These are phyloP conservation scores for Eunapius fragilis DNA, from an alignment of 37 sponge, comb jelly and placozoan genomes.

Conservation along the genomic window DNA sequence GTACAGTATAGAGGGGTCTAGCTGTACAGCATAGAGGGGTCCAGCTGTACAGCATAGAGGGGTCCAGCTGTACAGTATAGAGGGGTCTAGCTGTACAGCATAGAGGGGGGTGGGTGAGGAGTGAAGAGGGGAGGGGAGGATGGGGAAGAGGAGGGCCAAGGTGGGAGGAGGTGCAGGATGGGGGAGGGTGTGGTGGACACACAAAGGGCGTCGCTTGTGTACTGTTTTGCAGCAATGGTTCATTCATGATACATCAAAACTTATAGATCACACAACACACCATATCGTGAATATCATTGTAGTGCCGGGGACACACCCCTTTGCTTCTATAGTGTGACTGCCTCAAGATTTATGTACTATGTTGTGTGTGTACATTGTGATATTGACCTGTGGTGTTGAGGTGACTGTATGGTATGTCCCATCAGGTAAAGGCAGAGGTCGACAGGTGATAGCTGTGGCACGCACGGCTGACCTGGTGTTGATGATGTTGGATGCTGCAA, in stretches of 20 bases:
- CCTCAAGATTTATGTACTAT: not conserved
- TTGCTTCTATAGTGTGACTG: not conserved
- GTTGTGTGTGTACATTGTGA: not conserved
- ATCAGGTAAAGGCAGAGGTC: conserved; percentile 93
- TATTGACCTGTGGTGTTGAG: not conserved
- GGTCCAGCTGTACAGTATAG: no score
- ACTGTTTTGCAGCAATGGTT: not conserved
- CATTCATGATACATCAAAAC: no score
- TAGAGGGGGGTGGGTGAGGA: not conserved
- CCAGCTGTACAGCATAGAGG: no score
- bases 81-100: no score
- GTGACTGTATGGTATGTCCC: not conserved
- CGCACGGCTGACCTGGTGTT: conserved; percentile 96
- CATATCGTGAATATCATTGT: not conserved
- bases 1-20: no score
- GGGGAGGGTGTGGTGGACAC: not conserved
- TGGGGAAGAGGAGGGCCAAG: not conserved
- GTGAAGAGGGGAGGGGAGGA: not conserved
- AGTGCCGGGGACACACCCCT: not conserved
- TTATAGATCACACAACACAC: not conserved
- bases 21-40: no score
- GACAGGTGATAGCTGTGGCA: conserved; percentile 99
- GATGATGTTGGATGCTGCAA: conserved; percentile 99
- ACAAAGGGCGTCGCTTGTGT: not conserved
- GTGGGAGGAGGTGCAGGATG: not conserved